A percentile compares a stretch with the other conserved stretches of the same genome.
These are phyloP conservation scores for Calliphora vicina DNA, from an alignment of 1,140 invertebrate genomes.

Conservation along the genomic window DNA sequence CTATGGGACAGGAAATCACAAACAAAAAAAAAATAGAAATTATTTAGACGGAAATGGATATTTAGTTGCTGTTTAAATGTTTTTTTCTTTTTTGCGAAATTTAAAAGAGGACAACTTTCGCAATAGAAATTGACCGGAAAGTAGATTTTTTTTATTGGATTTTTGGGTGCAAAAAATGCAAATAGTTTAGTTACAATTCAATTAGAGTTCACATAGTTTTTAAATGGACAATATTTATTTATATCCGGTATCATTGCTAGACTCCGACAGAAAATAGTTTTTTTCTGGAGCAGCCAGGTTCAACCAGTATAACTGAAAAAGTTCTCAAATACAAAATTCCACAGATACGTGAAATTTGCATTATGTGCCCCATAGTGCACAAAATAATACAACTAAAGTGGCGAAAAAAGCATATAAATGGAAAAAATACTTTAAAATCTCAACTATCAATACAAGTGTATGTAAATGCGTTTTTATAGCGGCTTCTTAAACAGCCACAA, in stretches of 20 bases:
- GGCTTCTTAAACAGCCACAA: background rate
- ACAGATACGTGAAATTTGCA: too few relatives aligned
- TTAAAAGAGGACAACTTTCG: background rate
- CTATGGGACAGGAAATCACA: background rate
- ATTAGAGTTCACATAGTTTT: too few relatives aligned
- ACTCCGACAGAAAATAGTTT: too few relatives aligned
- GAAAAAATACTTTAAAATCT: background rate
- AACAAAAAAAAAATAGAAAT: background rate
- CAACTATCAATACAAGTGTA: background rate
- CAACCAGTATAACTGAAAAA: too few relatives aligned
- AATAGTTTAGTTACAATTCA: too few relatives aligned
- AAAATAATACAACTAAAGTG: background rate
- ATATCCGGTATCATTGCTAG: too few relatives aligned
- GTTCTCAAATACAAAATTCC: too few relatives aligned
- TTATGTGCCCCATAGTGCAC: background rate
- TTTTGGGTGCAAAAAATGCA: too few relatives aligned
- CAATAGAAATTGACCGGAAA: background rate
- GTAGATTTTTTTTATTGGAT: too few relatives aligned
- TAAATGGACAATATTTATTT: too few relatives aligned
- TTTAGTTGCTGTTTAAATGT: background rate
- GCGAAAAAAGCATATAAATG: background rate
- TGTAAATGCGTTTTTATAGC: background rate
- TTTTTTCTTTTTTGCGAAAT: background rate
- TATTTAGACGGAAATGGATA: background rate
- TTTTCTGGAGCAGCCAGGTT: too few relatives aligned